phyloP scores from a whole-genome alignment of 1,140 invertebrate genomes.

The Caligus rogercresseyi region DNA sequence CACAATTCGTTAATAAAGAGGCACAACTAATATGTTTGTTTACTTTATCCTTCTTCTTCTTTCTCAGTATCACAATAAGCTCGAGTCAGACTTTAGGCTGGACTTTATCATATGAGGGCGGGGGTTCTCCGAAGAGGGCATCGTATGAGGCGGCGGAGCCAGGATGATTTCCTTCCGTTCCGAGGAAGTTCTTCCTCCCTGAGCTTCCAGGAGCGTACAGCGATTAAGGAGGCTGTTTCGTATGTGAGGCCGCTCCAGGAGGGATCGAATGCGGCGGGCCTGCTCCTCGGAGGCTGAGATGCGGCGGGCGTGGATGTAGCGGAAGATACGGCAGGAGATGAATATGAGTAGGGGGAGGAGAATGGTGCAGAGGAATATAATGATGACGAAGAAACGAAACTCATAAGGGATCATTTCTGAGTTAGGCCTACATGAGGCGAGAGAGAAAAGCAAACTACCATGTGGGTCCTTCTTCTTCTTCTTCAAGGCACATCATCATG shows the following conservation, averaged over 20 bases:
- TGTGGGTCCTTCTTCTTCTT: too few relatives aligned
- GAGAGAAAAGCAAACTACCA: too few relatives aligned
- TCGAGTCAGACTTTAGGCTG: neutral
- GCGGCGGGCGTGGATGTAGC: neutral
- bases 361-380: neutral
- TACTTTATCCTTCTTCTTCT: too few relatives aligned
- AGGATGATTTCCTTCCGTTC: neutral
- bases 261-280: neutral
- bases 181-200: neutral
- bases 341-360: neutral
- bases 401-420: neutral
- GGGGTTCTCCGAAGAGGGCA: neutral
- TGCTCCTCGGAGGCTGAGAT: neutral
- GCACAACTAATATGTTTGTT: too few relatives aligned
- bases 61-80: neutral
- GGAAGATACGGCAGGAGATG: neutral
- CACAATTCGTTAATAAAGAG: too few relatives aligned
- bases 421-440: too few relatives aligned
- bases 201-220: neutral
- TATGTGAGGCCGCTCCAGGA: neutral
- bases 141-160: neutral
- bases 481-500: too few relatives aligned
- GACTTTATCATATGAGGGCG: neutral
- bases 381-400: neutral
- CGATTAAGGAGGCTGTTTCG: neutral